phyloP scores from a whole-genome alignment of 1,140 invertebrate genomes.

The Thaumatotibia leucotreta region DNA sequence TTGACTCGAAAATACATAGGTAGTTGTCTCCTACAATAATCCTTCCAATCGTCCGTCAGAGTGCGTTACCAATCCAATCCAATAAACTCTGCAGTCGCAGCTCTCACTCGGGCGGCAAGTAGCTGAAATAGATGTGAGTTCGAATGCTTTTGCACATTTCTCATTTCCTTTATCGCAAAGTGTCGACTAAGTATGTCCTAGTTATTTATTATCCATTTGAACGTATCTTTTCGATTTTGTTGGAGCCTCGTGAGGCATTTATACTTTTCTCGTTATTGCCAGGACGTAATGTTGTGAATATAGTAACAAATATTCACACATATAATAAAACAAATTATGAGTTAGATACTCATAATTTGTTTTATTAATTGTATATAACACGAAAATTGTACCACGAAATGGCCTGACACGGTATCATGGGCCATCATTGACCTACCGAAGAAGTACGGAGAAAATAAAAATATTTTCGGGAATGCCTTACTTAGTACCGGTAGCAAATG shows the following conservation, averaged over 20 bases:
- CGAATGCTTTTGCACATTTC: background rate
- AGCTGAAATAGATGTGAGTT: background rate
- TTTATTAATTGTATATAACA: too few relatives aligned
- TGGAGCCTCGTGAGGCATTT: background rate
- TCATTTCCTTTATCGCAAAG: background rate
- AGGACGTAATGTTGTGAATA: too few relatives aligned
- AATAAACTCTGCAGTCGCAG: background rate
- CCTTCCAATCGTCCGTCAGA: background rate
- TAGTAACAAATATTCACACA: too few relatives aligned
- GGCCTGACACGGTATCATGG: too few relatives aligned
- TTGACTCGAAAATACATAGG: background rate
- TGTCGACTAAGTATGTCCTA: background rate
- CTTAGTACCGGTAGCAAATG: too few relatives aligned
- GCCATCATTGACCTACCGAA: too few relatives aligned
- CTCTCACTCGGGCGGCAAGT: background rate
- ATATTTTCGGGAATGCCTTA: too few relatives aligned
- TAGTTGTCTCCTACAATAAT: background rate
- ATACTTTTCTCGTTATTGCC: background rate
- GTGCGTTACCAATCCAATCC: background rate
- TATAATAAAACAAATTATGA: too few relatives aligned
- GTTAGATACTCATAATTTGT: too few relatives aligned
- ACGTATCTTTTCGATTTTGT: background rate
- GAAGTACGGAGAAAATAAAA: too few relatives aligned
- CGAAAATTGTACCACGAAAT: too few relatives aligned
- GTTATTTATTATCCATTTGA: background rate